phyloP scores from a whole-genome alignment of 2,888 invertebrate species.

The Phyllotreta striolata region DNA sequence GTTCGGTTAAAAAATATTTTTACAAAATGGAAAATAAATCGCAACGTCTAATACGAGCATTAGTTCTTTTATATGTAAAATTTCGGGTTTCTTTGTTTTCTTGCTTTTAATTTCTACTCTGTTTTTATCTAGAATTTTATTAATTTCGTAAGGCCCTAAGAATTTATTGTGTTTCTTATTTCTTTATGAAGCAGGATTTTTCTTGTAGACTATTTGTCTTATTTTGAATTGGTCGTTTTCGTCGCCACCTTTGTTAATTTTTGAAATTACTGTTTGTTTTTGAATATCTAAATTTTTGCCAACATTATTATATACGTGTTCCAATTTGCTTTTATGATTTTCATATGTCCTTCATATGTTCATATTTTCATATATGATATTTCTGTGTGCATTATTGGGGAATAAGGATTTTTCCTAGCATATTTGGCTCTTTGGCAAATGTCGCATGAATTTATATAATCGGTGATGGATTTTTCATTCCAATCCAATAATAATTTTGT shows the following conservation, averaged over 20 bases:
- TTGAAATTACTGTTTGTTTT: background rate
- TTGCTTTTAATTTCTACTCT: conserved; percentile 7
- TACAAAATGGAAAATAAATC: too few relatives aligned
- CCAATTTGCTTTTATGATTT: conserved; percentile 2
- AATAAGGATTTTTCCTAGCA: conserved; percentile 22
- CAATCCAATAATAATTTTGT: conserved; percentile 20
- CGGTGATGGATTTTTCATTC: conserved; percentile 14
- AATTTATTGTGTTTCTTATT: conserved; percentile 12
- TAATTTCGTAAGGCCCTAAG: background rate
- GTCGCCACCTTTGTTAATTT: conserved; percentile 1
- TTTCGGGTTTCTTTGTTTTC: conserved; percentile 1
- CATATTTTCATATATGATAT: conserved; percentile 10
- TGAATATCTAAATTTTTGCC: background rate
- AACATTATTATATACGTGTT: background rate
- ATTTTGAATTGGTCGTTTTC: conserved; percentile 6
- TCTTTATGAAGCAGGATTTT: too few relatives aligned
- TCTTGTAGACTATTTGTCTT: background rate
- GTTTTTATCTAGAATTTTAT: conserved; percentile 1
- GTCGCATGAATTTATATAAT: conserved; percentile 22
- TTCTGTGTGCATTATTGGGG: conserved; percentile 15
- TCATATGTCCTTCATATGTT: conserved; percentile 13
- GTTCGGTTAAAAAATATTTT: too few relatives aligned
- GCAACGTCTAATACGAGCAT: too few relatives aligned
- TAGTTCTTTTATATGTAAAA: conserved; percentile 3
- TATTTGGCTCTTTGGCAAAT: conserved; percentile 26